phyloP scores from a whole-genome alignment of 1,140 invertebrate species.

The Samia ricini region DNA sequence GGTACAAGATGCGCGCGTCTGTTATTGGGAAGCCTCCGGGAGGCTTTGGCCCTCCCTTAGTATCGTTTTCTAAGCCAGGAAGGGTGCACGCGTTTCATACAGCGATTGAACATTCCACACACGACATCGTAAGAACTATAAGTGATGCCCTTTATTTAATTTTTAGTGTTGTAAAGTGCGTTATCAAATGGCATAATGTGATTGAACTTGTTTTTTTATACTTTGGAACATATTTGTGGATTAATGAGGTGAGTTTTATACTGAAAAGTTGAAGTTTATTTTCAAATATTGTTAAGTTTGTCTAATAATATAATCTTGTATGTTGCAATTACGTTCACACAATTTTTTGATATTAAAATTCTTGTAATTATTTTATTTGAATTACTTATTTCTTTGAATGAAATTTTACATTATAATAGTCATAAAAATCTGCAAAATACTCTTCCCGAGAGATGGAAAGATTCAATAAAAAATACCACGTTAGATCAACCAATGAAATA shows the following conservation, averaged over 20 bases:
- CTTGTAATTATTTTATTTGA: too few relatives aligned
- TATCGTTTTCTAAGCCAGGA: conserved; percentile 32
- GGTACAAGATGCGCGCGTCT: conserved; percentile 70
- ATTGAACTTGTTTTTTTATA: conserved; percentile 38
- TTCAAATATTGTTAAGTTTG: too few relatives aligned
- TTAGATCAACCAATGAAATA: background rate
- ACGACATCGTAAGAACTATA: conserved; percentile 28
- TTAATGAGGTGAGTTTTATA: conserved; percentile 41
- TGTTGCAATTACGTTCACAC: too few relatives aligned
- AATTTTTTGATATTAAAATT: too few relatives aligned
- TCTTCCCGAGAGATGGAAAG: background rate
- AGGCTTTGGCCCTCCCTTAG: conserved; percentile 64
- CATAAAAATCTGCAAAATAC: background rate
- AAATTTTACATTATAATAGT: background rate
- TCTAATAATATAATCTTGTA: too few relatives aligned
- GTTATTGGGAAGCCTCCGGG: conserved; percentile 38
- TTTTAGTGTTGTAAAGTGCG: conserved; percentile 46
- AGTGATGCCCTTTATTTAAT: conserved; percentile 22
- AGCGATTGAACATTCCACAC: conserved; percentile 38
- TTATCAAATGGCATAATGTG: conserved; percentile 48
- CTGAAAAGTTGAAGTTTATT: background rate
- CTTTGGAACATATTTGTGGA: conserved; percentile 22
- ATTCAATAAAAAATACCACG: background rate
- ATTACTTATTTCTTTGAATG: background rate
- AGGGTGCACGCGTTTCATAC: conserved; percentile 39